phyloP scores from a whole-genome alignment of 2,888 invertebrate species.

The Cactoblastis cactorum region DNA sequence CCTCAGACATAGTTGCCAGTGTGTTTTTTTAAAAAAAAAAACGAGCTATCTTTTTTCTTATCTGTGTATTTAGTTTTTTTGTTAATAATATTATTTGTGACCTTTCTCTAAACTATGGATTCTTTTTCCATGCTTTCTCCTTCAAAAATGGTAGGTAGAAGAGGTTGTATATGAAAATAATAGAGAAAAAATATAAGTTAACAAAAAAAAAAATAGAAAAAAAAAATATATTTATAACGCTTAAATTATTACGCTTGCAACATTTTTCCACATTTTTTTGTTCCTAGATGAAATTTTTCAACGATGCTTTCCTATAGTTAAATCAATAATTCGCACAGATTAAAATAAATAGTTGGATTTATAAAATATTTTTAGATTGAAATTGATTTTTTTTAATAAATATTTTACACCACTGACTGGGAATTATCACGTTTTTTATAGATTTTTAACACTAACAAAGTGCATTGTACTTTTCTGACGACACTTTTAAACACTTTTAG shows the following conservation, averaged over 20 bases:
- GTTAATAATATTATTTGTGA: constrained; percentile 34
- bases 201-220: constrained; percentile 26
- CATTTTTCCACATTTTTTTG: constrained; percentile 23
- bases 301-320: constrained; percentile 20
- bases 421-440: constrained; percentile 10
- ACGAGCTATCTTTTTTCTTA: constrained; percentile 27
- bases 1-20: not conserved
- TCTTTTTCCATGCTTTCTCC: constrained; percentile 78
- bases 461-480: constrained; percentile 17
- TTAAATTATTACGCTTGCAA: constrained; percentile 35
- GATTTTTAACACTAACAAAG: not conserved
- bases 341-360: not conserved
- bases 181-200: constrained; percentile 35
- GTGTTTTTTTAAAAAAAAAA: constrained; percentile 2
- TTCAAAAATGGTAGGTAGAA: constrained; percentile 78
- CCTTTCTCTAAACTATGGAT: constrained; percentile 65
- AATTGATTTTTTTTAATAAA: constrained; percentile 1
- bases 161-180: constrained; percentile 74
- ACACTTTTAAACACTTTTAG: constrained; percentile 5
- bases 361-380: not conserved
- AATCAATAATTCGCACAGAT: constrained; percentile 6
- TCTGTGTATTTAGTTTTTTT: constrained; percentile 33
- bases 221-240: no score
- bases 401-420: constrained; percentile 10
- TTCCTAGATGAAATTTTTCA: constrained; percentile 27